Base-by-base conservation (phyloP, 1,140 invertebrate species). In the Babylonia areolata region DNA sequence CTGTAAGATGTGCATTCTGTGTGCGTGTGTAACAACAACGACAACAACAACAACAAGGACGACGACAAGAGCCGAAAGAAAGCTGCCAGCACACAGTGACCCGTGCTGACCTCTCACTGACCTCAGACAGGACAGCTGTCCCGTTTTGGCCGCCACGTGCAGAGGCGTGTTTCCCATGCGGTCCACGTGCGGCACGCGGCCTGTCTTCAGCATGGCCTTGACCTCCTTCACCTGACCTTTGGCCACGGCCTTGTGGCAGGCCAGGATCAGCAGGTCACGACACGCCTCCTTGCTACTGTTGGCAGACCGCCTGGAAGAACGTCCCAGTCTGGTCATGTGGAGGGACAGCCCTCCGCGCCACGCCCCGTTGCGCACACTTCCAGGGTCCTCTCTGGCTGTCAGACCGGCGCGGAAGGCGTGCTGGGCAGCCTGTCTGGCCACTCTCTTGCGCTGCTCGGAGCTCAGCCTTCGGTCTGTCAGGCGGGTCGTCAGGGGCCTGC, bases 221-320 rank as follows among this genome's bases (percentile, higher is more conserved):
- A 87, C 42, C 5, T 82, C 33, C 0, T 80, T 80, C 54, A 87
- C 23, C 71, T 87, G 83, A 40, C 87, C 87, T 20, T 83, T 87
- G 84, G 86, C 79, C 87, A 87, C 84, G 17, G 88, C 78, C 64
- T 89, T 69, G 85, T 85, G 81, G 42, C 64, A 71, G 78, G 85
- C 86, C 33, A 87, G 81, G 35, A 81, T 87, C 23, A 87, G 75
- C 31, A 87, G 84, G 73, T 87, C 86, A 33, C 33, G 33, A 39
- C 42, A 84, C 75, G 80, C 54, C 75, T 83, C 86, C n/a, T 54
- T 46, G n/a, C 81, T 75, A 5, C 78, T 35, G 58, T 37, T 86
- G 23, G 79, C 28, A 46, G 58, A 31, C 31, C 85, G 37, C 33
- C 85, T 81, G 20, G 79, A 51, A 12, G 77, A 40, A 35, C 54